A percentile compares a stretch with the other conserved stretches of the same genome.
Conservation (phyloP, 2,888 invertebrate genomes). For the Anticlea derivata region DNA sequence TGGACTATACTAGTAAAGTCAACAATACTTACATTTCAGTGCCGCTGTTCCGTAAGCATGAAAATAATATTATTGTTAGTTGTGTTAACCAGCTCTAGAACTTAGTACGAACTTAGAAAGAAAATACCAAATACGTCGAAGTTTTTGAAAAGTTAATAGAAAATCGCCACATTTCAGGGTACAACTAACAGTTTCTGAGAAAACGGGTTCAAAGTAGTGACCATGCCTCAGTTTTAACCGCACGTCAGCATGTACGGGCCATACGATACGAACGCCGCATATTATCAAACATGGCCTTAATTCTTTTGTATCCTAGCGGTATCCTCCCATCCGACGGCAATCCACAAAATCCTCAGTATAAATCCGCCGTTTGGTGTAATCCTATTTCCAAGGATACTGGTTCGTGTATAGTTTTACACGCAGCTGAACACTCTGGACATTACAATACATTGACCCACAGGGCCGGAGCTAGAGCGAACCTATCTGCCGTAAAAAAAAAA, state of each 20-base stretch:
- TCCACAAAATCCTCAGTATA: slow-evolving; percentile 69
- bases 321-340: slow-evolving; percentile 66
- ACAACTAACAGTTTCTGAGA: not conserved
- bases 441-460: slow-evolving; percentile 54
- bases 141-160: not conserved
- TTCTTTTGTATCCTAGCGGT: slow-evolving; percentile 52
- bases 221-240: too few relatives aligned
- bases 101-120: not conserved
- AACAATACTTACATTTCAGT: slow-evolving; percentile 75
- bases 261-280: slow-evolving; percentile 13
- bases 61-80: slow-evolving; percentile 48
- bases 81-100: not conserved
- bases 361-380: slow-evolving; percentile 74
- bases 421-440: slow-evolving; percentile 48
- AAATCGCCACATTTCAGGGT: slow-evolving; percentile 36
- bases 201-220: not conserved
- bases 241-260: too few relatives aligned
- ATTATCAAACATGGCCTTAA: slow-evolving; percentile 67
- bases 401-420: slow-evolving; percentile 63
- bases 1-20: not conserved
- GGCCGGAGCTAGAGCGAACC: not conserved
- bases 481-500: not conserved
- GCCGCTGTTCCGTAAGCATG: slow-evolving; percentile 73
- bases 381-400: slow-evolving; percentile 61
- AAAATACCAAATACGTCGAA: not conserved